Base-by-base conservation (phyloP, 1,140 invertebrate genomes). In the Cryptotermes secundus region DNA sequence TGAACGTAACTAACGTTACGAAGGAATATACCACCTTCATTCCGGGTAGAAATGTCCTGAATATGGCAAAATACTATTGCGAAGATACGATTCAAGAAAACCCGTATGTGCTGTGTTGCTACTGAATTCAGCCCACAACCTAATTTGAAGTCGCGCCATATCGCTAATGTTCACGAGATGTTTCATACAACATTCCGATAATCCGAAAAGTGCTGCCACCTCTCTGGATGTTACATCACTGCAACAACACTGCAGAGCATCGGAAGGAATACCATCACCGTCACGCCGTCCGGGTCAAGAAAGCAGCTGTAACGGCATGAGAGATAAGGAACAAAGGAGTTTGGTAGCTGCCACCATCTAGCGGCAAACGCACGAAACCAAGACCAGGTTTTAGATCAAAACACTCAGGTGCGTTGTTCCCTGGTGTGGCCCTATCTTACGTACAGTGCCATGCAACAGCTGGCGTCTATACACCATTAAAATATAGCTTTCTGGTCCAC, bases 271-370 rank as follows among this genome's bases (percentile, higher is more conserved):
- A 9, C 3, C 59, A 7, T 65, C 59, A n/a, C 26, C 3, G 22
- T 65, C 59, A 65, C 22, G 59, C 59, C 26, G 59, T n/a, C 59
- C 24, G 59, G 59, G 59, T 65, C 59, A 65, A 65, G 59, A 65
- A 65, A 26, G 19, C 6, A 65, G 59, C 59, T 65, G 12, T 3
- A n/a, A 65, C 26, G 59, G 59, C 22, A 26, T 6, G 59, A 2
- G 59, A 65, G 26, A 65, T n/a, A 31, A n/a, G 59, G 59, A 65
- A 65, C 59, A 65, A 65, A 65, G 59, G 59, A 65, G 59, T 65
- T 65, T 65, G 59, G 59, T 65, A 65, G 59, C 59, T 3, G 59
- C 59, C 59, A 26, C 26, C 26, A 65, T 65, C 59, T 65, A 26
- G 59, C 59, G 59, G 59, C 59, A 65, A 65, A 65, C 59, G 1